Conservation (phyloP, 2,888 invertebrate genomes). For the Spisula subtruncata region DNA sequence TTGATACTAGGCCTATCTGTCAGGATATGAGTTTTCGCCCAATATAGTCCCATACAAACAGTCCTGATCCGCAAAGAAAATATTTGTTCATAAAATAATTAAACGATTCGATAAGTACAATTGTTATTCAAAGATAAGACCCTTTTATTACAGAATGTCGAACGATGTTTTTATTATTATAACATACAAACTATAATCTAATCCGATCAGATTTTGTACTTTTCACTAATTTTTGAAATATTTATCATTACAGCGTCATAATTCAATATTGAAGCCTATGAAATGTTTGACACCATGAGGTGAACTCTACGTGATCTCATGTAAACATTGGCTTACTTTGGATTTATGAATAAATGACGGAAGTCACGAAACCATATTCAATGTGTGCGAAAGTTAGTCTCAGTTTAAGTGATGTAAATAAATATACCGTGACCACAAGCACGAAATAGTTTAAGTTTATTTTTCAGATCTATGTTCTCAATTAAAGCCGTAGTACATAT, state of each 20-base stretch:
- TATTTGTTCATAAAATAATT: conserved; percentile 19
- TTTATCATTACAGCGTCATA: neutral
- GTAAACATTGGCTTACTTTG: neutral
- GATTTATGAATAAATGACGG: neutral
- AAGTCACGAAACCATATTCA: neutral
- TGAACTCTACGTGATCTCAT: neutral
- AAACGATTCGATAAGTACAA: neutral
- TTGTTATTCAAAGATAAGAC: neutral
- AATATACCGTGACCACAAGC: neutral
- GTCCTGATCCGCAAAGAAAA: neutral
- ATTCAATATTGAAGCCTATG: neutral
- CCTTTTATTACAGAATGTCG: neutral
- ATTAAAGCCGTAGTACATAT: neutral
- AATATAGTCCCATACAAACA: neutral
- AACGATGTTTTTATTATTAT: neutral
- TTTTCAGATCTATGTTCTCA: neutral
- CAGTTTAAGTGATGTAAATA: neutral
- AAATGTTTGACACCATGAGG: neutral
- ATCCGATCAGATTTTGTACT: neutral
- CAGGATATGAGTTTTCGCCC: conserved; percentile 18
- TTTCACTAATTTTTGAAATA: neutral
- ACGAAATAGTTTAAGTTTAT: neutral
- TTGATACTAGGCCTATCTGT: neutral
- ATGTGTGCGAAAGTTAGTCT: neutral
- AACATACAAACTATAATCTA: neutral